Base-by-base conservation (phyloP, 2,797 vertebrate species). In the Enteromius radiatus region DNA sequence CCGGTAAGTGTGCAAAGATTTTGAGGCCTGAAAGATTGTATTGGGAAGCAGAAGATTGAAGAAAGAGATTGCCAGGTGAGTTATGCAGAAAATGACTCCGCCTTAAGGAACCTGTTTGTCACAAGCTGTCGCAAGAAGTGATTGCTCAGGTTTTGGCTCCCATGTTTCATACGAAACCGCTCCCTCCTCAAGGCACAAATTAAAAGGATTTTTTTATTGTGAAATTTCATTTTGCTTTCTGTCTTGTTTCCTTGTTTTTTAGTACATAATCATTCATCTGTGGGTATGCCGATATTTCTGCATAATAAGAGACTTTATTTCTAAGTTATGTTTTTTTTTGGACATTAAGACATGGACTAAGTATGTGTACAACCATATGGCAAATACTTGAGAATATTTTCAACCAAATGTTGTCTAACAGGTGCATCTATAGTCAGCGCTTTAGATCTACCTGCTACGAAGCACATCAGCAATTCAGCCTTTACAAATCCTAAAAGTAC, bases 41-140 rank as follows among this genome's bases (percentile, higher is more conserved):
- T 86, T 82, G 71, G 36, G 41, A 54, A 69, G 64, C 52, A 38
- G 38, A 85, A 54, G 59, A 84, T 45, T 63, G 70, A 87, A 88
- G 52, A 87, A 89, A 88, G 88, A 85, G 91, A 92, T 90, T 88
- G 84, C 87, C 86, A 87, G 89, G 89, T 79, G 85, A 93, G 92
- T 90, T 86, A 88, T 88, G 86, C 81, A 82, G 81, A 82, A 65
- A 82, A 82, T 85, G 87, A 87, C 28, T 87, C 84, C 73, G 67
- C 88, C 73, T 61, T 67, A 90, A 92, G 89, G 91, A 95, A 94
- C 93, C 93, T 92, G 93, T 92, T 94, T 91, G 92, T 94, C 92
- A 71, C 91, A 91, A 61, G 14, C 91, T 95, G 93, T 95, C 92
- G 93, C 93, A 95, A 95, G 90, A 95, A 93, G 93, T 94, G 88